Evolutionary conservation across 2,797 vertebrate species (phyloP).

Genomic region (Eupleurogrammus muticus): DNA sequence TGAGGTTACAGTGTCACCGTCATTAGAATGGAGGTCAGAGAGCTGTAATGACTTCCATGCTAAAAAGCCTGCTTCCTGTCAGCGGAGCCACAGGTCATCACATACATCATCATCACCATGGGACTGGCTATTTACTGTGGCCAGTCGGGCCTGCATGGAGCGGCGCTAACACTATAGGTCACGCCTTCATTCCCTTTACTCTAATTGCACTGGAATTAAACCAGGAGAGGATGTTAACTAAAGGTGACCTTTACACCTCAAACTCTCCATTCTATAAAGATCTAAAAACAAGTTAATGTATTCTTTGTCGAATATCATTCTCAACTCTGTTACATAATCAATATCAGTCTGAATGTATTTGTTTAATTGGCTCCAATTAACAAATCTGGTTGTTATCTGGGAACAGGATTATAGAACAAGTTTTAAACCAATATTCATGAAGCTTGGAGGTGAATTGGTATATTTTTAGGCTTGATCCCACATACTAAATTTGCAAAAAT

Average conservation of each 20-base stretch:
- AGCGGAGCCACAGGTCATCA: constrained; percentile 56
- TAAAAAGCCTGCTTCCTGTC: constrained; percentile 75
- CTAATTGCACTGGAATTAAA: constrained; percentile 57
- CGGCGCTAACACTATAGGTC: constrained; percentile 27
- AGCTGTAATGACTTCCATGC: constrained; percentile 67
- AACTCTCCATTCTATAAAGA: neutral
- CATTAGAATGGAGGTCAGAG: constrained; percentile 65
- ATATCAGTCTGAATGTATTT: too few relatives aligned
- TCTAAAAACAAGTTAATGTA: neutral
- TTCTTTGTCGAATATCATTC: neutral
- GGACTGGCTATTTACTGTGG: constrained; percentile 80
- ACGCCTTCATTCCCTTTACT: constrained; percentile 31
- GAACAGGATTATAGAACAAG: too few relatives aligned
- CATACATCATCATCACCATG: constrained; percentile 52
- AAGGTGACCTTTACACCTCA: constrained; percentile 16
- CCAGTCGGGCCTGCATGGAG: constrained; percentile 25
- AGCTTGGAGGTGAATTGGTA: too few relatives aligned
- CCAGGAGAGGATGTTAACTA: constrained; percentile 26
- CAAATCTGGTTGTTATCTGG: too few relatives aligned
- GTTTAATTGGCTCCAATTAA: too few relatives aligned
- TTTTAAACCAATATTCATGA: too few relatives aligned
- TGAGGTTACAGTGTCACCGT: constrained; percentile 56
- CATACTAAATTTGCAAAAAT: too few relatives aligned
- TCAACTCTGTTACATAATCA: neutral
- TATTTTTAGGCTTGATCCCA: too few relatives aligned